Base-by-base conservation (phyloP, 2,888 invertebrate genomes). In the Leptinotarsa juncta region DNA sequence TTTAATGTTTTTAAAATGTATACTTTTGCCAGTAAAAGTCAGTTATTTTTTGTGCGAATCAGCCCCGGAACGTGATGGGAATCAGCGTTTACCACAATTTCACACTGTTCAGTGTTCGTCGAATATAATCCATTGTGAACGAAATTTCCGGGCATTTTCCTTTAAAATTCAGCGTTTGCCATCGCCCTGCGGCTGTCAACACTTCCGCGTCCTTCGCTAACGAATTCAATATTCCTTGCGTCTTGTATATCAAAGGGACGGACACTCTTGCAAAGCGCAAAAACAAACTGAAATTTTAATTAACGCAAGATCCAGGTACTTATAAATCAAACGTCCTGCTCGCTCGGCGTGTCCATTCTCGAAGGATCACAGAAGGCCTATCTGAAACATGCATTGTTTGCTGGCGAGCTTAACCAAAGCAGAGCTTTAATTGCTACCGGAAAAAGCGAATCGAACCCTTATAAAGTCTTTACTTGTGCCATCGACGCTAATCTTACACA, bases 291-390 rank as follows among this genome's bases (percentile, higher is more conserved):
- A 85, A 85, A 85, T 86, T 86, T 86, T 86, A 86, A 86, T 86
- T 86, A 86, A 82, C 80, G 83, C 81, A 84, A 85, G 85, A 86
- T 86, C 85, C 86, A 85, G 84, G 85, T 85, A 85, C 85, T 85
- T 85, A 85, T 84, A 85, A 84, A 85, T 85, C 84, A 84, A 83
- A 84, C 79, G 80, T 79, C 75, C 75, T 77, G 78, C 81, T 82
- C 83, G 75, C 71, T 73, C 81, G 80, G 79, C 42, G 42, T 84
- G 85, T 85, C 85, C 85, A 83, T 85, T 82, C 83, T 82, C 76
- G 76, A 83, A 83, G 84, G 84, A 84, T 84, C 84, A 84, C 83
- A 82, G 60, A 79, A 81, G 81, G 83, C 82, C 84, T 82, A 82
- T 82, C 83, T 80, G 81, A 81, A 83, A 84, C 83, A 83, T 83